Percentiles rank a stretch among this genome's conserved stretches.
Conservation (phyloP, 1,140 invertebrate species). For the Anastrepha obliqua region DNA sequence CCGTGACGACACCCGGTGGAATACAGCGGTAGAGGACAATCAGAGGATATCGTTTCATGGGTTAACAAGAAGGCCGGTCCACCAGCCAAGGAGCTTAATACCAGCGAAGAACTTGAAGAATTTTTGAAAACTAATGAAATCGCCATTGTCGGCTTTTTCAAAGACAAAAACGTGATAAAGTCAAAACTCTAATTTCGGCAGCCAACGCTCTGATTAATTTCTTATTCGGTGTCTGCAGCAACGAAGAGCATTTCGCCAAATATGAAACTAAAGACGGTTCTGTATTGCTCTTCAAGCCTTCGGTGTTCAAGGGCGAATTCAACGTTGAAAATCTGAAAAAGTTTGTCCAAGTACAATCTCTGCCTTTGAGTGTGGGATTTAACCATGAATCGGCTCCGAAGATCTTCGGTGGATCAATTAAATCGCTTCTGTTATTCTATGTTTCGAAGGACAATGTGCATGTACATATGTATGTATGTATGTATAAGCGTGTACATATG, state of each 20-base stretch:
- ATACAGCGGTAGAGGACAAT: conserved; percentile 91
- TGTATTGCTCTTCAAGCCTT: conserved; percentile 77
- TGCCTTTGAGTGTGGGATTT: conserved; percentile 98
- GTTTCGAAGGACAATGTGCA: conserved; percentile 84
- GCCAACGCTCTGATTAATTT: conserved; percentile 90
- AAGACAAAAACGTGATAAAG: conserved; percentile 85
- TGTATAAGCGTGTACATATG: neutral
- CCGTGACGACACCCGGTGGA: conserved; percentile 88
- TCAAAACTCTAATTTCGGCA: conserved; percentile 89
- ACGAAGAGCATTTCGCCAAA: conserved; percentile 81
- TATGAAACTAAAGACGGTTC: conserved; percentile 69
- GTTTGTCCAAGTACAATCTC: conserved; percentile 89
- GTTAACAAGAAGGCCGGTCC: conserved; percentile 97
- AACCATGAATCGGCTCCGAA: conserved; percentile 96
- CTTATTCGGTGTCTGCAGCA: conserved; percentile 89
- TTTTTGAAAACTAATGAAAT: conserved; percentile 87
- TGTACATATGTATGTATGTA: neutral
- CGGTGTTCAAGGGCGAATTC: conserved; percentile 84
- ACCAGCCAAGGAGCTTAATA: conserved; percentile 84
- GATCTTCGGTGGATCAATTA: conserved; percentile 98
- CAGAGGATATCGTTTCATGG: conserved; percentile 96
- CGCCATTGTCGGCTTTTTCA: conserved; percentile 96
- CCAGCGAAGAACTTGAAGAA: conserved; percentile 88
- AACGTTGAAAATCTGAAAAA: conserved; percentile 83
- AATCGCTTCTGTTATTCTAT: conserved; percentile 96